Conservation (phyloP, 2,113 vertebrate genomes). For the Labeo catla region DNA sequence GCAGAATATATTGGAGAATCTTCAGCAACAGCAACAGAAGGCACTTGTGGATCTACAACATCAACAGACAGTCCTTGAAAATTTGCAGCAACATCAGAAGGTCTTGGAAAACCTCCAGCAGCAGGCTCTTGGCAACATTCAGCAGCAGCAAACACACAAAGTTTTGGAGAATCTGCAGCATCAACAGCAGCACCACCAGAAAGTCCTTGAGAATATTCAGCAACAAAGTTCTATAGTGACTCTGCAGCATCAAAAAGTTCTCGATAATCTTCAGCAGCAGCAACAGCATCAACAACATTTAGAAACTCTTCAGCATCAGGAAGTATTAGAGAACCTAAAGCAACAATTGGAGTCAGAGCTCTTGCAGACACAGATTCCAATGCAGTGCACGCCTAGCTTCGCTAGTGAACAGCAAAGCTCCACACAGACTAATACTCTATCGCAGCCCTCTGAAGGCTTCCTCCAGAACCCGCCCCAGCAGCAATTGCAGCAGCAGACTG, state of each 20-base stretch:
- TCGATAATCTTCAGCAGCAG: conserved; percentile 78
- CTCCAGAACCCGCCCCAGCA: conserved; percentile 64
- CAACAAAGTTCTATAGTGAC: conserved; percentile 72
- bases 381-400: conserved; percentile 84
- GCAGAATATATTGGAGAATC: conserved; percentile 68
- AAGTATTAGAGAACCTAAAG: conserved; percentile 82
- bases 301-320: conserved; percentile 76
- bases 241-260: conserved; percentile 76
- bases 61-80: conserved; percentile 61
- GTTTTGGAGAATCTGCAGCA: conserved; percentile 70
- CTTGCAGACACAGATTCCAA: conserved; percentile 88
- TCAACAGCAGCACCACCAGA: conserved; percentile 73
- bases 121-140: conserved; percentile 54
- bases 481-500: conserved; percentile 78
- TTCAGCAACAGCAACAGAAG: conserved; percentile 82
- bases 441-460: conserved; percentile 69
- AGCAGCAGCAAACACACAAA: conserved; percentile 71
- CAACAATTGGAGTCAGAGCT: conserved; percentile 83
- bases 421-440: conserved; percentile 65
- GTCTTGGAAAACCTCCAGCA: conserved; percentile 72
- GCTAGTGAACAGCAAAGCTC: conserved; percentile 76
- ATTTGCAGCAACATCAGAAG: conserved; percentile 67
- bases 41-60: conserved; percentile 80
- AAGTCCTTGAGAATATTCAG: conserved; percentile 67
- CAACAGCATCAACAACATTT: conserved; percentile 76